Evolutionary conservation across 1,140 invertebrate genomes (phyloP), one percentile per base, ranked within the genome.

Genomic region (Agrypnia vestita): DNA sequence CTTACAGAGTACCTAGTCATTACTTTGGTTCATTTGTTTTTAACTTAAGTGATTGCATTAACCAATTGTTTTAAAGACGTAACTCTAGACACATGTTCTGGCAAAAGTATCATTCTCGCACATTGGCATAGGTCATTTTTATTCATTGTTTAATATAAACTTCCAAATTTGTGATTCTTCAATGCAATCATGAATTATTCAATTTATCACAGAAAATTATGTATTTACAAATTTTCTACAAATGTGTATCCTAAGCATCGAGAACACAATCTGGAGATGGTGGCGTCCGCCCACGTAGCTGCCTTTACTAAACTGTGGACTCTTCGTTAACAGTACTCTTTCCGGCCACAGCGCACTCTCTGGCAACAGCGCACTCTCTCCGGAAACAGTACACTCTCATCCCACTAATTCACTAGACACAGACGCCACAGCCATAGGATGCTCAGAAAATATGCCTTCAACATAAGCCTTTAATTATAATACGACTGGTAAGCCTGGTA

Each of bases 191-290:
- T 87, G 87, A 86, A 87, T 84, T 87, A 86, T 87, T 85, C 85
- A 86, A 88, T 89, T 90, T 90, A 90, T 90, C 89, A 90, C 89
- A 90, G 88, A 90, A 90, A 89, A 89, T 88, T 86, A 89, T 90
- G 86, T 90, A 89, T 89, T 88, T 89, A 90, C 89, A 90, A 89
- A 89, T 89, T 89, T 88, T 83, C 82, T 83, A 83, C 82, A 83
- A 81, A 83, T 80, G 82, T 81, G 82, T 83, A 83, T 35, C 79
- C 79, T 83, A 83, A 76, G 56, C 82, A 62, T 79, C 73, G 62
- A 83, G 82, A 81, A 83, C 79, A 79, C 82, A 76, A 72, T 80
- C 73, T 79, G 79, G 73, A 79, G 69, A 69, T 61, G 69, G 53
- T 74, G 71, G 71, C 71, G 17, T 6, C 53, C 67, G 17, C 71